phyloP scores from a whole-genome alignment of 53 echinoderm and acorn worm species.

The Astropecten irregularis region DNA sequence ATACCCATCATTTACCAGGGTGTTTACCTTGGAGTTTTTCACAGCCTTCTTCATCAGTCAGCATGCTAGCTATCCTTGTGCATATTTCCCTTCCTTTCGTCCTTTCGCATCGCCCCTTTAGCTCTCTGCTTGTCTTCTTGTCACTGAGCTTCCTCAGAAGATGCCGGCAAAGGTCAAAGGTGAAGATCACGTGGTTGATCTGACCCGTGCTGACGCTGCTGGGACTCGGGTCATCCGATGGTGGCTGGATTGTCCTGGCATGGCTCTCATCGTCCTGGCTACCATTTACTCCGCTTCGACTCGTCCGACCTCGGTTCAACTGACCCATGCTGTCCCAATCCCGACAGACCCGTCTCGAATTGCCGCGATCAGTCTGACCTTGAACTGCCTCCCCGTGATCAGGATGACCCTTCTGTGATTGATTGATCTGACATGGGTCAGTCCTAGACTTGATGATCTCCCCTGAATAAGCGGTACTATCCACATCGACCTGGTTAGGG shows the following conservation, averaged over 20 bases:
- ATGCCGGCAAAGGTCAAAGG: slow-evolving; percentile 53
- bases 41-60: background rate
- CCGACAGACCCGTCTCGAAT: no score
- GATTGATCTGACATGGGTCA: no score
- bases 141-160: background rate
- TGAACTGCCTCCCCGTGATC: background rate
- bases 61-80: background rate
- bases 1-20: no score
- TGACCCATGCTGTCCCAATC: background rate
- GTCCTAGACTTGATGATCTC: no score
- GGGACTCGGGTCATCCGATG: background rate
- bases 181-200: slow-evolving; percentile 57
- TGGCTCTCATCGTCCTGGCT: background rate
- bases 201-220: slow-evolving; percentile 5
- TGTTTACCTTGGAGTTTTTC: background rate
- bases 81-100: background rate
- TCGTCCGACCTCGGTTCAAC: background rate
- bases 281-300: background rate
- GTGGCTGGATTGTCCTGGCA: background rate
- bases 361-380: background rate
- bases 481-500: background rate
- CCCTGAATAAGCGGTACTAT: no score
- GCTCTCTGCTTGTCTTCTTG: background rate
- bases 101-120: background rate
- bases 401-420: background rate